Conservation (phyloP, 2,888 invertebrate species). For the Malachius bipustulatus region DNA sequence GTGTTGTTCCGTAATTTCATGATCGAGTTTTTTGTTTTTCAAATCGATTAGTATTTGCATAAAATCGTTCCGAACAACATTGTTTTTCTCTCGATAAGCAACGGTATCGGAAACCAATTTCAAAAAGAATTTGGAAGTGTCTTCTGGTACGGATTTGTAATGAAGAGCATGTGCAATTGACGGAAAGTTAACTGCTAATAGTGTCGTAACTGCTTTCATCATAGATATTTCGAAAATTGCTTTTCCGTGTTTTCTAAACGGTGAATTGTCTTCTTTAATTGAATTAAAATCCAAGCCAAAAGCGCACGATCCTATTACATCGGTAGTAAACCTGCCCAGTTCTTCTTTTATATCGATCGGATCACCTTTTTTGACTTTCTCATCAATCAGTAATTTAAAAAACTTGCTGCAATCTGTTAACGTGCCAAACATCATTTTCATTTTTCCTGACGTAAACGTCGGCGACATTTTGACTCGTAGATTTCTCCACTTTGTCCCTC, state of each 20-base stretch:
- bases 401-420: slow-evolving; percentile 11
- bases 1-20: slow-evolving; percentile 4
- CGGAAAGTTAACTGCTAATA: slow-evolving; percentile 27
- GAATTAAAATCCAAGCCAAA: slow-evolving; percentile 48
- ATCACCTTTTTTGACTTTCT: slow-evolving; percentile 6
- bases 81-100: slow-evolving; percentile 20
- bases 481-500: slow-evolving; percentile 13
- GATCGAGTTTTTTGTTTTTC: slow-evolving; percentile 14
- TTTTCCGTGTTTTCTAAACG: slow-evolving; percentile 25
- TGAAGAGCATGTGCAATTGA: slow-evolving; percentile 14
- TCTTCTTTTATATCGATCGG: slow-evolving; percentile 34
- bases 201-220: not conserved
- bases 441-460: slow-evolving; percentile 16
- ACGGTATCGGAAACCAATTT: slow-evolving; percentile 23
- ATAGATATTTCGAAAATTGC: slow-evolving; percentile 8
- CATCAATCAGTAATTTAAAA: slow-evolving; percentile 9
- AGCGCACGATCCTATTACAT: slow-evolving; percentile 46
- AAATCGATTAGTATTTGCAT: slow-evolving; percentile 31
- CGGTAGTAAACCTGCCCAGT: slow-evolving; percentile 44
- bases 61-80: slow-evolving; percentile 29
- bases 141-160: slow-evolving; percentile 16
- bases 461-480: slow-evolving; percentile 14
- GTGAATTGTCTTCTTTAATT: slow-evolving; percentile 40
- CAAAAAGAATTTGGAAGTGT: slow-evolving; percentile 22
- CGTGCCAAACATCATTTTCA: slow-evolving; percentile 15